A percentile compares a stretch with the other conserved stretches of the same genome.
phyloP scores from a whole-genome alignment of 2,113 vertebrate species.

The Motacilla tschutschensis region DNA sequence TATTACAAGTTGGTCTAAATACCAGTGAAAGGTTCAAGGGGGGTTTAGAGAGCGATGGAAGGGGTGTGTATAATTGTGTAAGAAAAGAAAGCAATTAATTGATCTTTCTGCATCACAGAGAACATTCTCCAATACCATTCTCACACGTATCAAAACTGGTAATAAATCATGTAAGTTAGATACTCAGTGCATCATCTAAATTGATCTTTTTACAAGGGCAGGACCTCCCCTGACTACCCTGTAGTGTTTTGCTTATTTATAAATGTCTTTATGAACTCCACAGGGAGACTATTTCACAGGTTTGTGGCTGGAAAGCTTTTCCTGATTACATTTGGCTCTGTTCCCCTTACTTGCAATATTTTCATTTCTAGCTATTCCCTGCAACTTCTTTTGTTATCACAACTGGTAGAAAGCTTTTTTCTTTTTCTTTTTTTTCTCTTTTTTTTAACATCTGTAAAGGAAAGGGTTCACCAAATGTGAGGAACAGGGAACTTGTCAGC shows the following conservation, averaged over 20 bases:
- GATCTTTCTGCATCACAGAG: not conserved
- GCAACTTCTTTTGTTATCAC: not conserved
- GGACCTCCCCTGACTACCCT: not conserved
- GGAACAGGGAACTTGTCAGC: not conserved
- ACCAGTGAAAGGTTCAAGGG: not conserved
- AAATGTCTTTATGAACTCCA: not conserved
- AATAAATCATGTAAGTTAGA: not conserved
- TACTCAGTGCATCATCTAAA: not conserved
- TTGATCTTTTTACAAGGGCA: not conserved
- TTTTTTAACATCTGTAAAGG: not conserved
- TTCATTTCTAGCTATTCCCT: not conserved
- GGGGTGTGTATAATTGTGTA: not conserved
- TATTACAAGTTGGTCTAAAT: not conserved
- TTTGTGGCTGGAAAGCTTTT: slow-evolving; percentile 16
- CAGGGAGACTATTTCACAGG: slow-evolving; percentile 19
- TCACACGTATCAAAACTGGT: not conserved
- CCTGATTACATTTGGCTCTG: slow-evolving; percentile 14
- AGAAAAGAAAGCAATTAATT: not conserved
- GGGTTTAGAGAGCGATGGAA: not conserved
- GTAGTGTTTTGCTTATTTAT: slow-evolving; percentile 9
- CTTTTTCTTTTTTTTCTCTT: not conserved
- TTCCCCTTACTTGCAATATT: not conserved
- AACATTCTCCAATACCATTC: not conserved
- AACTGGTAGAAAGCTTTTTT: not conserved
- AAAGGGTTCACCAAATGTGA: not conserved